Base-by-base conservation (phyloP, 2,113 vertebrate genomes). In the Eulemur rufifrons region DNA sequence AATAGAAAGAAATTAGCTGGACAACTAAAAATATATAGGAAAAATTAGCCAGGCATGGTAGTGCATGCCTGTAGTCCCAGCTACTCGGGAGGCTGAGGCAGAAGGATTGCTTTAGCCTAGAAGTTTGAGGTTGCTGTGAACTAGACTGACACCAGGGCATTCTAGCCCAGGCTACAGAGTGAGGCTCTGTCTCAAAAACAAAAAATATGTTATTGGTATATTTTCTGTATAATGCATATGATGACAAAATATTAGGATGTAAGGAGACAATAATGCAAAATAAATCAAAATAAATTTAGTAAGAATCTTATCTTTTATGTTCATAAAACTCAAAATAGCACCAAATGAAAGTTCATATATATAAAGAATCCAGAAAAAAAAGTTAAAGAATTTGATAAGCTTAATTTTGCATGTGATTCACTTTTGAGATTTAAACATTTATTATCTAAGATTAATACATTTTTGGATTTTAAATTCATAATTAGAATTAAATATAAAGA, bases 401-500 rank as follows among this genome's bases (percentile, higher is more conserved):
- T 9, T 89, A 52, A 87, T 77, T 94, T 86, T 93, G 42, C 1
- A 88, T 84, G 25, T 71, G 14, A 34, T 91, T 93, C 32, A 59
- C 29, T 85, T 96, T 95, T 29, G 7, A 89, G 71, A 68, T 91
- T 92, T 89, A 92, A n/a, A 32, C 3, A 95, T 80, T 92, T 90
- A 95, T 23, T 34, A 73, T 76, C 42, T 37, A n/a, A 95, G 34
- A 88, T 20, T 20, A 93, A 37, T 9, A 52, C 4, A 32, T 59
- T 88, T 89, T 91, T 45, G 6, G 17, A 39, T 69, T 87, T 95
- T 69, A 68, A 89, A 86, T 82, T 96, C 45, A 94, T 85, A 91
- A 82, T 92, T 89, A 84, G 11, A 95, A 83, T 94, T 71, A 82
- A 92, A 84, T 84, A 90, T 90, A 95, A 92, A 91, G 39, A 88